Percentiles rank a stretch among this genome's conserved stretches.
phyloP scores from a whole-genome alignment of 2,888 invertebrate genomes.

The Patella pellucida region DNA sequence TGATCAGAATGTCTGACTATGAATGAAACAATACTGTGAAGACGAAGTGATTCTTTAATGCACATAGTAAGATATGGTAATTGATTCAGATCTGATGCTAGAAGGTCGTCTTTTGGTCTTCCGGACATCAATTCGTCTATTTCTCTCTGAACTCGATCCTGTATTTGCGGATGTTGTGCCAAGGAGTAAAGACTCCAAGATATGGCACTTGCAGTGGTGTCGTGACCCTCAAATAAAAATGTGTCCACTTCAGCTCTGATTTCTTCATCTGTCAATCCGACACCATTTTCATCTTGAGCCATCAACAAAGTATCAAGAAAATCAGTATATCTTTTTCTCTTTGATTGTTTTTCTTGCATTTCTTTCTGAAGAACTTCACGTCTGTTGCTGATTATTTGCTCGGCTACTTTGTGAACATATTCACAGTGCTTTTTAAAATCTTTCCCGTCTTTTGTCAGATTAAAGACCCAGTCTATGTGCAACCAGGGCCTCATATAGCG shows the following conservation, averaged over 20 bases:
- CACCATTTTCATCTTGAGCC: background rate
- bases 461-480: slow-evolving; percentile 44
- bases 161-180: slow-evolving; percentile 44
- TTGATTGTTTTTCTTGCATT: background rate
- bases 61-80: slow-evolving; percentile 52
- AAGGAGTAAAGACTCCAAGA: slow-evolving; percentile 52
- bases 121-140: slow-evolving; percentile 44
- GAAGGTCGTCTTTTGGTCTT: slow-evolving; percentile 39
- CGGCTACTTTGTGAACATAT: slow-evolving; percentile 48
- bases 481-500: slow-evolving; percentile 41
- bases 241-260: background rate
- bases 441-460: slow-evolving; percentile 41
- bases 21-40: slow-evolving; percentile 48
- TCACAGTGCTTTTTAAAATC: slow-evolving; percentile 46
- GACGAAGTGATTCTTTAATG: slow-evolving; percentile 54
- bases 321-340: background rate
- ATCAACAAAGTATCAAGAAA: slow-evolving; percentile 1
- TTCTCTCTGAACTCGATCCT: slow-evolving; percentile 43
- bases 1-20: slow-evolving; percentile 44
- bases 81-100: slow-evolving; percentile 39
- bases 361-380: slow-evolving; percentile 41
- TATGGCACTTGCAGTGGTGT: slow-evolving; percentile 53
- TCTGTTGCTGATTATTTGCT: slow-evolving; percentile 48
- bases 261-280: background rate
- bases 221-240: slow-evolving; percentile 53